Conservation (phyloP, 2,888 invertebrate genomes). For the Ormyrus nitidulus region DNA sequence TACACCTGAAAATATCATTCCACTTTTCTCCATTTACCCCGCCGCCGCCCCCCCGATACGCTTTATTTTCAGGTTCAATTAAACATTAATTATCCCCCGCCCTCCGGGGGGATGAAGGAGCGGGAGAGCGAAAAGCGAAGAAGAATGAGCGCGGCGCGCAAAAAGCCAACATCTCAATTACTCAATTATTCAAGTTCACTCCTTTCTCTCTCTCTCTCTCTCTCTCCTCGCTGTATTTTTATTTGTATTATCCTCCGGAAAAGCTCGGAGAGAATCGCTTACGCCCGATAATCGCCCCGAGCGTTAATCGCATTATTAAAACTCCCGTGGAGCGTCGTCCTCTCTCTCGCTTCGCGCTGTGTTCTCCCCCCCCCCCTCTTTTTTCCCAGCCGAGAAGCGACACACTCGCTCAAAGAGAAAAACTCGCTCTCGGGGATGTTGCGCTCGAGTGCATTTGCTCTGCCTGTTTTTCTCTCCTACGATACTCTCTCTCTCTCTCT, state of each 20-base stretch:
- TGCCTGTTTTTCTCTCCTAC: background rate
- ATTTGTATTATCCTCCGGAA: constrained; percentile 10
- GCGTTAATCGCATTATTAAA: constrained; percentile 51
- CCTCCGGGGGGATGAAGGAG: background rate
- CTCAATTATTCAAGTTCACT: constrained; percentile 31
- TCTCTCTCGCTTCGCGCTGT: too few species aligned
- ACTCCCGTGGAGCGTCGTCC: background rate
- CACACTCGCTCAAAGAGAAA: background rate
- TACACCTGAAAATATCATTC: background rate
- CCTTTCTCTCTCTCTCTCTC: background rate
- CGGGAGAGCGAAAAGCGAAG: too few species aligned
- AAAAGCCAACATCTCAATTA: constrained; percentile 4
- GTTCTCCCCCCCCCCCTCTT: background rate
- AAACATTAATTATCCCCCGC: constrained; percentile 19
- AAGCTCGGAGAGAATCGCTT: background rate
- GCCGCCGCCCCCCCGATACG: background rate
- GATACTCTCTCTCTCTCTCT: background rate
- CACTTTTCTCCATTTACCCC: background rate
- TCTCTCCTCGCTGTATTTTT: constrained; percentile 3
- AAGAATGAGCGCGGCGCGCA: background rate
- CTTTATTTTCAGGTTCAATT: constrained; percentile 9
- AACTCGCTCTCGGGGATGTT: background rate
- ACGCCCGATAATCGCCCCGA: constrained; percentile 36
- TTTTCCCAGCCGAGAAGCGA: background rate
- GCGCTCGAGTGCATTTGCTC: background rate